Evolutionary conservation across 2,113 vertebrate species (phyloP), one percentile per base, ranked within the genome.

Genomic region (Ictalurus furcatus): DNA sequence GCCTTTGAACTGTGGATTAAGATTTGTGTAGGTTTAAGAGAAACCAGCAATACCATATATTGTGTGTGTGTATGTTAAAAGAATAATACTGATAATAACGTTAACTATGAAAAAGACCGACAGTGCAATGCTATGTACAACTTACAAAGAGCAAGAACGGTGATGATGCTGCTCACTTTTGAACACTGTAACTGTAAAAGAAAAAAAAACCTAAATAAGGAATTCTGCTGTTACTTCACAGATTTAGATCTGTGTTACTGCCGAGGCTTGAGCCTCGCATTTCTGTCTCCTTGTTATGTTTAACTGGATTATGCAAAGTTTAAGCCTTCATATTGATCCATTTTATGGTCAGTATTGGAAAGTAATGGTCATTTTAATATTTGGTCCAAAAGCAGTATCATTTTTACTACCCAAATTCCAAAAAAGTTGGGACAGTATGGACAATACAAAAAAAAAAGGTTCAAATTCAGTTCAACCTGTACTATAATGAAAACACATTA

Each of bases 41-140:
- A 79, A 71, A 59, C 59, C 59, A 88, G 73, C 74, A 89, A 90
- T 52, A 83, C 44, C 48, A 73, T 63, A 73, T 63, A 86, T 48
- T 40, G n/a, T n/a, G 48, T 48, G 74, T 67, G 63, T 48, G 89
- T 71, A 90, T 92, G 91, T 78, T 89, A 92, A 93, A 90, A 84
- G 59, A 87, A 79, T 58, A 86, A 89, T 90, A 87, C 89, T 81
- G 23, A 63, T 56, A 52, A 52, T 9, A 52, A 52, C 48, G 9
- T 52, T 88, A 90, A 86, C 40, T 52, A 63, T 54, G 56, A 81
- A 78, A 63, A 89, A 83, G 87, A 91, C 71, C 69, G 73, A 92
- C 80, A 48, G 78, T 90, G 92, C 89, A 91, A 90, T 89, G 89
- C 82, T 89, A 23, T 78, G 74, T 78, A 69, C n/a, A 52, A 84